Conservation (phyloP, 2,797 vertebrate species). For the Hyperoplus lanceolatus region DNA sequence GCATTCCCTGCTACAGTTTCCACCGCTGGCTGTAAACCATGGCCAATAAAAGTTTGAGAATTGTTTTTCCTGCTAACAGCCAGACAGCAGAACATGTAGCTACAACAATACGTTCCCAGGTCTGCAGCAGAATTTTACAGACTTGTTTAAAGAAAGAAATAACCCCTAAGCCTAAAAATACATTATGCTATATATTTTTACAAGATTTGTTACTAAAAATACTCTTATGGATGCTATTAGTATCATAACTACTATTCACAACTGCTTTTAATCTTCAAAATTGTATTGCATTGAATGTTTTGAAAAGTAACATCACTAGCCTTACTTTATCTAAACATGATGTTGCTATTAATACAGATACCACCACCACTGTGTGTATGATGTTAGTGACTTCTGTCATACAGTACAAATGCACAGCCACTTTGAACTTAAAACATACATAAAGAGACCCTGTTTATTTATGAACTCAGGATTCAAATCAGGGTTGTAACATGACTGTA, state of each 20-base stretch:
- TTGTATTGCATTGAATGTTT: not conserved
- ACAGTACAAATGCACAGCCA: no score
- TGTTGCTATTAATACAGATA: no score
- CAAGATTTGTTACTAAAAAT: not conserved
- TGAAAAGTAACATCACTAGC: no score
- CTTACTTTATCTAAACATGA: not conserved
- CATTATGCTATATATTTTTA: no score
- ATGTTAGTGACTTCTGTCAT: no score
- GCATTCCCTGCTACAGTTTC: constrained; percentile 15
- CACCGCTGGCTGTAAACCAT: constrained; percentile 36
- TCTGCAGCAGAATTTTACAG: not conserved
- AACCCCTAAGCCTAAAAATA: no score
- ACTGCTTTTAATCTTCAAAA: not conserved
- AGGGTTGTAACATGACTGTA: not conserved
- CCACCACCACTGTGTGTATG: no score
- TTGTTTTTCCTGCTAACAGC: constrained; percentile 2
- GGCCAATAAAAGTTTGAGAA: constrained; percentile 38
- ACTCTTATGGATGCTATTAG: not conserved
- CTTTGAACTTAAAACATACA: not conserved
- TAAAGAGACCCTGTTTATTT: not conserved
- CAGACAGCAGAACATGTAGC: constrained; percentile 4
- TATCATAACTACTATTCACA: not conserved
- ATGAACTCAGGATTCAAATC: not conserved
- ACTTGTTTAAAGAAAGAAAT: not conserved
- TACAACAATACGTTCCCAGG: not conserved